These are phyloP conservation scores for Coenobita brevimanus DNA, from an alignment of 1,140 invertebrate species.

Conservation along the genomic window DNA sequence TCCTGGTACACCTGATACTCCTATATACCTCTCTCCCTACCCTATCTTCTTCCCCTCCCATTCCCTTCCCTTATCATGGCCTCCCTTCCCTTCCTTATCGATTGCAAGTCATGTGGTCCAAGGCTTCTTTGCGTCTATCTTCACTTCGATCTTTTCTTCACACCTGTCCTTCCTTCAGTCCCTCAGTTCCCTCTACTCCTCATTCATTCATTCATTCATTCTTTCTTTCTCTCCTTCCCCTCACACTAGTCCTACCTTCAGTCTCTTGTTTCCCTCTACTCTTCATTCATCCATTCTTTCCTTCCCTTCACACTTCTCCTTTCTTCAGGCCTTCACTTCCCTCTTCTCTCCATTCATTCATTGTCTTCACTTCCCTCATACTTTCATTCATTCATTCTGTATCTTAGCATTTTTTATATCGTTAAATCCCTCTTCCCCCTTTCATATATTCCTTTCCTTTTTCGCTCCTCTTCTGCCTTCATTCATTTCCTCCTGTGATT, in stretches of 20 bases:
- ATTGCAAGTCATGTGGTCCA: too few relatives aligned
- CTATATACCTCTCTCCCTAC: too few relatives aligned
- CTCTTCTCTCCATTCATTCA: too few relatives aligned
- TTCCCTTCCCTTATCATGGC: not conserved
- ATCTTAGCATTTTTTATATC: not conserved
- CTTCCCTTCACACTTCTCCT: not conserved
- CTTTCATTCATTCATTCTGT: not conserved
- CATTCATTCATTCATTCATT: not conserved
- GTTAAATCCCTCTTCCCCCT: too few relatives aligned
- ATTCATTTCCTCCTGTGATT: too few relatives aligned
- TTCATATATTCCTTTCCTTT: not conserved
- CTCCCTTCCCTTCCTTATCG: not conserved
- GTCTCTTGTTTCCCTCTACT: not conserved
- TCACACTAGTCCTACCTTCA: not conserved
- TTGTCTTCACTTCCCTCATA: too few relatives aligned
- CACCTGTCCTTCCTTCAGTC: not conserved
- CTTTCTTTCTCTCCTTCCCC: not conserved
- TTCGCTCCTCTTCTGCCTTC: too few relatives aligned
- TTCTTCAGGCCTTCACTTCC: not conserved
- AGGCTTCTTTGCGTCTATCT: not conserved
- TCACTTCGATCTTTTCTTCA: not conserved
- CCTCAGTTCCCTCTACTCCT: not conserved
- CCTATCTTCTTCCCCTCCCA: not conserved
- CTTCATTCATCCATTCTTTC: not conserved
- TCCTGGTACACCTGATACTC: too few relatives aligned